Conservation (phyloP, 2,797 vertebrate species). For the Pygocentrus nattereri region DNA sequence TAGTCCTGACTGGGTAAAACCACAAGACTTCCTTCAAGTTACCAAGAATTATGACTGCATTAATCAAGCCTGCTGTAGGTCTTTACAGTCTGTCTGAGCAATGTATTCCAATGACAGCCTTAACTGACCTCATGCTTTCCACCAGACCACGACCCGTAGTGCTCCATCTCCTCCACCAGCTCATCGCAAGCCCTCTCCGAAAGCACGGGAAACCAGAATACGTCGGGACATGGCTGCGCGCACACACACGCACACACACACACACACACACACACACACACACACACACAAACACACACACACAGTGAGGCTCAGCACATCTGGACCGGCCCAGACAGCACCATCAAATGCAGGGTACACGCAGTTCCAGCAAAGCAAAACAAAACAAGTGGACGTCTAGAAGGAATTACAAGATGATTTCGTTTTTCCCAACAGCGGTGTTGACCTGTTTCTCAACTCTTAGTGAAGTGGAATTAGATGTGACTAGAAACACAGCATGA, state of each 20-base stretch:
- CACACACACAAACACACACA: neutral
- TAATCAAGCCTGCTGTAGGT: neutral
- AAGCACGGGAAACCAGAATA: slow-evolving; percentile 98
- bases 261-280: slow-evolving; percentile 43
- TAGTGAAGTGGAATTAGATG: neutral
- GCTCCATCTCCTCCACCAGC: slow-evolving; percentile 95
- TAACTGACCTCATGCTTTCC: slow-evolving; percentile 89
- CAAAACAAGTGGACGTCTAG: neutral
- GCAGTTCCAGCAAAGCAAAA: neutral
- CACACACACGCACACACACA: slow-evolving; percentile 29
- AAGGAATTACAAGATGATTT: neutral
- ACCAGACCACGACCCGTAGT: slow-evolving; percentile 94
- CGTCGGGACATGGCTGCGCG: slow-evolving; percentile 94
- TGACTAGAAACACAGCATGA: no score
- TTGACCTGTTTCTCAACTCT: neutral
- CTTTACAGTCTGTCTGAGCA: neutral
- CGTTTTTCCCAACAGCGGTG: neutral
- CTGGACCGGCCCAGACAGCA: neutral
- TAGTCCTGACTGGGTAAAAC: neutral
- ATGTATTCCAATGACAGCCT: slow-evolving; percentile 8
- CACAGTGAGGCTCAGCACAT: neutral
- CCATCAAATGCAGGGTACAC: neutral
- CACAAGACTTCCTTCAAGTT: neutral
- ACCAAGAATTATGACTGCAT: neutral
- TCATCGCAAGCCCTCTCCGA: slow-evolving; percentile 92